Percentiles rank a stretch among this genome's conserved stretches.
Evolutionary conservation across 2,113 vertebrate genomes (phyloP).

Genomic region (Salvelinus namaycush): DNA sequence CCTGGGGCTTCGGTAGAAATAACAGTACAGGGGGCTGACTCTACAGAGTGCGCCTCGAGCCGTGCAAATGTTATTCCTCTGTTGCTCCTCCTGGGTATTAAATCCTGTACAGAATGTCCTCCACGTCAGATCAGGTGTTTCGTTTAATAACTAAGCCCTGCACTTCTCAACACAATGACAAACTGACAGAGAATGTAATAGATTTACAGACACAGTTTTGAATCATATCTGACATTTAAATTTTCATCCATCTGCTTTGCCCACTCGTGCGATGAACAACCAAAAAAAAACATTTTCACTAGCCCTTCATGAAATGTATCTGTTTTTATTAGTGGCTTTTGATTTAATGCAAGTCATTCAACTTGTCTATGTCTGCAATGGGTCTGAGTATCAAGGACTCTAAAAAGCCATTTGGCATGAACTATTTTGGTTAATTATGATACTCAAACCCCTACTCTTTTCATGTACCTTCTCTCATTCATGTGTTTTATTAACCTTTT

Average conservation of each 20-base stretch:
- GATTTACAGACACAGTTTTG: background rate
- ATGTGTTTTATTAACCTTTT: slow-evolving; percentile 59
- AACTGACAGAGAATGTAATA: background rate
- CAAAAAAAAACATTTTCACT: too few species aligned
- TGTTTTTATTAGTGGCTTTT: background rate
- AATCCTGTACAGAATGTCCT: slow-evolving; percentile 5
- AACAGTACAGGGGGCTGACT: background rate
- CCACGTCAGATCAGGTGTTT: background rate
- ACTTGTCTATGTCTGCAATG: slow-evolving; percentile 14
- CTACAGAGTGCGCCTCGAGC: background rate
- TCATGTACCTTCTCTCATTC: slow-evolving; percentile 49
- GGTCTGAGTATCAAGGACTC: slow-evolving; percentile 28
- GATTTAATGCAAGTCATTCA: slow-evolving; percentile 18
- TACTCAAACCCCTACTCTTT: slow-evolving; percentile 42
- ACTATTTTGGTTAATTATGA: slow-evolving; percentile 7
- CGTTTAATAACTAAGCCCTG: background rate
- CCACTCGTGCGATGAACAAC: too few species aligned
- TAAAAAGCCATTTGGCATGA: background rate
- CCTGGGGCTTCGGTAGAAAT: background rate
- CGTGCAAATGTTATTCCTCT: slow-evolving; percentile 34
- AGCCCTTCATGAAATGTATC: too few species aligned
- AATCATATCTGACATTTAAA: background rate
- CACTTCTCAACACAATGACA: background rate
- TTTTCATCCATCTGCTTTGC: too few species aligned
- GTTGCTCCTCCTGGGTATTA: background rate